Evolutionary conservation across 1,140 invertebrate species (phyloP), one percentile per base, ranked within the genome.

Genomic region (Brachionus asplanchnoidis): DNA sequence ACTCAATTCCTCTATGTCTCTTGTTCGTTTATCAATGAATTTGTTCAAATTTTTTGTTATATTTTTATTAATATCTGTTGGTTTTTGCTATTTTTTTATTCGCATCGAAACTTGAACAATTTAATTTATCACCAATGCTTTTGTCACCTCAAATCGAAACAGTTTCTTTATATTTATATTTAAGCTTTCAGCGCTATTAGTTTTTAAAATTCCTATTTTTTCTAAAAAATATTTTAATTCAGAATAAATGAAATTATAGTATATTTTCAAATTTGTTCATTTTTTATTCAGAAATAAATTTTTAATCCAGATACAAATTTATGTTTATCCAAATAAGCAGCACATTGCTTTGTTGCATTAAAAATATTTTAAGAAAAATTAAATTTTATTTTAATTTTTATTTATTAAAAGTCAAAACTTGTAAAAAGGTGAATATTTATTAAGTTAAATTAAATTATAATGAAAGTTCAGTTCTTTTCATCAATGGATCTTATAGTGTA

Each of bases 11-110:
- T 20, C 20, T 26, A 11, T 14, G 26, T 46, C 46, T 46, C 3
- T 26, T 26, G 3, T 50, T 26, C 8, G 9, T 36, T 50, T 50
- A 12, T 77, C 73, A 46, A 77, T 77, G 8, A 50, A 17, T 77
- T 77, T 28, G 20, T 50, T 77, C 46, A 77, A 77, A 77, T 77
- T 77, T 28, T 50, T 50, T 26, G 7, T 77, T 77, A 28, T 50
- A 26, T 77, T 77, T 50, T 32, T 50, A 26, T 23, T 77, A 12
- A 26, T 77, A 50, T 77, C 26, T 28, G 20, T 77, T 26, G 9
- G 20, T 28, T 36, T 77, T 46, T 77, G 73, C 73, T 77, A 53
- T 77, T 77, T 77, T 77, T 77, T 77, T 77, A 17, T 50, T 53
- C 44, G 46, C 46, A 36, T 77, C 44, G 73, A 77, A 77, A 73